Percentiles rank a stretch among this genome's conserved stretches.
Evolutionary conservation across 1,140 invertebrate species (phyloP).

Genomic region (Euwallacea similis): DNA sequence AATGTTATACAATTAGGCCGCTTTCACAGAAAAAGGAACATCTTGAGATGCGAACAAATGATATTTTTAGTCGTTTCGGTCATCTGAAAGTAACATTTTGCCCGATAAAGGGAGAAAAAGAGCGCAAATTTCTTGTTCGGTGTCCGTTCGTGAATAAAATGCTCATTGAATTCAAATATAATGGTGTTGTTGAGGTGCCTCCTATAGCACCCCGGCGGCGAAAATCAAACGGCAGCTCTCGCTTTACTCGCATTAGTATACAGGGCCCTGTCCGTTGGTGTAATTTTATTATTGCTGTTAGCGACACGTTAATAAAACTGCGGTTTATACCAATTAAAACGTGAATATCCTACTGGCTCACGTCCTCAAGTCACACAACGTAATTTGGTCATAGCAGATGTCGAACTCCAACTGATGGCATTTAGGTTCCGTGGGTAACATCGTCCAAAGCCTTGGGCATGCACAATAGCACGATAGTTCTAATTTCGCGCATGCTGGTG

Average conservation of each 20-base stretch:
- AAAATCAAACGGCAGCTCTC: conserved; percentile 36
- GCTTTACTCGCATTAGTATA: not conserved
- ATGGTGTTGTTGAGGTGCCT: conserved; percentile 45
- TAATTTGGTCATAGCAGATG: too few species aligned
- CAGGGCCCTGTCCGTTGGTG: not conserved
- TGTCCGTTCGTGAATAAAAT: conserved; percentile 41
- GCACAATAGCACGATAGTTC: too few species aligned
- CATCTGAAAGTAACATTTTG: conserved; percentile 5
- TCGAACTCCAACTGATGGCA: too few species aligned
- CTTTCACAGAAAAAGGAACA: not conserved
- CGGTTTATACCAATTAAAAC: too few species aligned
- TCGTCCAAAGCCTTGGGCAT: too few species aligned
- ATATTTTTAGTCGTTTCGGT: conserved; percentile 24
- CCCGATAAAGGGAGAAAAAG: conserved; percentile 2
- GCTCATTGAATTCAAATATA: conserved; percentile 48
- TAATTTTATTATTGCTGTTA: too few species aligned
- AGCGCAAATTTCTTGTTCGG: conserved; percentile 30
- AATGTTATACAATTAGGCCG: conserved; percentile 26
- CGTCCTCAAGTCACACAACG: too few species aligned
- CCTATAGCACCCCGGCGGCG: conserved; percentile 45
- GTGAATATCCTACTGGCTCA: too few species aligned
- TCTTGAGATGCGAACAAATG: conserved; percentile 20
- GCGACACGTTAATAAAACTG: too few species aligned
- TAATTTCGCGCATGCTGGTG: too few species aligned
- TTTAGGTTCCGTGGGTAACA: too few species aligned